Base-by-base conservation (phyloP, 2,888 invertebrate genomes). In the Chrysopilus asiliformis region DNA sequence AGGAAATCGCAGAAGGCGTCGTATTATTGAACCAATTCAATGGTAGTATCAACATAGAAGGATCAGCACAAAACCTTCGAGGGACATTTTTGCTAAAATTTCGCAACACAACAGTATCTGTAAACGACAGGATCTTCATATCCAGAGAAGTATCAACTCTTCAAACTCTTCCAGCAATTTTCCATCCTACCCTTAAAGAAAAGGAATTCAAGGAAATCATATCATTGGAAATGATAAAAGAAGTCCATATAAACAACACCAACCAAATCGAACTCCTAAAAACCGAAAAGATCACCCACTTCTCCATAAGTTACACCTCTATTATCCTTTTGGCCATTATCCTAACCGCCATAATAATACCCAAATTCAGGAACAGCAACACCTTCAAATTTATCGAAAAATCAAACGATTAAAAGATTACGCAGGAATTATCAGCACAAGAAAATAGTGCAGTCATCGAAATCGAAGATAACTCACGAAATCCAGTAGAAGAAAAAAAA, bases 1-100 rank as follows among this genome's bases (percentile, higher is more conserved):
- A 46, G 10, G 43, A 44, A 32, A 39, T 45, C 12, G 8, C 28
- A 4, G 25, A 37, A 6, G 45, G 42, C 6, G 32, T 43, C n/a
- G 13, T 45, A 19, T 26, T 45, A 5, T 32, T 46, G n/a, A 46
- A 44, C 15, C 27, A 41, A 29, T 47, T 34, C 19, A 41, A 34
- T 13, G 38, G 37, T 24, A 33, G 18, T 9, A 20, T 38, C 5
- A 6, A 30, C 10, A 14, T 24, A 9, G 16, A 18, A 6, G 10
- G 17, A 3, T 10, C 25, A 6, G 9, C 28, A 4, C 22, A 29
- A 4, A 26, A 32, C 14, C 29, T 41, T 8, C n/a, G n/a, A n/a
- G n/a, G n/a, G n/a, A n/a, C 30, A 19, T 41, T 34, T 32, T 10
- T 41, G 8, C 25, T 38, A 9, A 38, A 35, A 29, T 38, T 38